phyloP scores from a whole-genome alignment of 2,797 vertebrate species.

The Knipowitschia caucasica region DNA sequence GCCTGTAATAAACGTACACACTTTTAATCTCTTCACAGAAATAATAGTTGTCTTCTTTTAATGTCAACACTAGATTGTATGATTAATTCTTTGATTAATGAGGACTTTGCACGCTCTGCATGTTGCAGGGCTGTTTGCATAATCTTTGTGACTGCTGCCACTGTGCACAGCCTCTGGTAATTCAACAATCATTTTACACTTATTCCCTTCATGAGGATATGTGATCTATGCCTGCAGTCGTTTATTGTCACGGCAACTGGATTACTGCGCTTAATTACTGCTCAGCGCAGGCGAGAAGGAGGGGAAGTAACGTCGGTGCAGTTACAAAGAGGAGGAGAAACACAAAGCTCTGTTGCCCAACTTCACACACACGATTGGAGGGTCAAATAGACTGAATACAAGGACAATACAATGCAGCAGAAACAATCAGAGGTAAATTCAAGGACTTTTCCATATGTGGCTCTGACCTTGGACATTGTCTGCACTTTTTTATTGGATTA shows the following conservation, averaged over 20 bases:
- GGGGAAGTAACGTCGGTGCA: conserved; percentile 1
- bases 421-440: conserved; percentile 45
- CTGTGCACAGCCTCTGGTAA: conserved; percentile 32
- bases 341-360: conserved; percentile 8
- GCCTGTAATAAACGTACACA: conserved; percentile 8
- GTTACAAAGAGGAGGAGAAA: conserved; percentile 6
- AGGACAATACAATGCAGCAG: conserved; percentile 32
- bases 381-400: conserved; percentile 23
- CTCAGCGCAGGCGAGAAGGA: conserved; percentile 30
- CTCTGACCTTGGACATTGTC: conserved; percentile 44
- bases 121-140: conserved; percentile 23
- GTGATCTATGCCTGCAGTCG: conserved; percentile 38
- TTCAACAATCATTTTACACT: conserved; percentile 42
- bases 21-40: not conserved
- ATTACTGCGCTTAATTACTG: conserved; percentile 58
- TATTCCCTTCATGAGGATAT: conserved; percentile 46
- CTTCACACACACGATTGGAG: conserved; percentile 22
- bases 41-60: conserved; percentile 17
- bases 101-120: conserved; percentile 22
- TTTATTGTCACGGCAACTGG: conserved; percentile 53
- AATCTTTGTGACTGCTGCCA: conserved; percentile 25
- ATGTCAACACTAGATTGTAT: conserved; percentile 27
- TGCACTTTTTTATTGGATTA: conserved; percentile 3
- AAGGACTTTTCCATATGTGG: conserved; percentile 28
- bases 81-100: conserved; percentile 47